phyloP scores from a whole-genome alignment of 2,113 vertebrate genomes.

The Ailuropoda melanoleuca region DNA sequence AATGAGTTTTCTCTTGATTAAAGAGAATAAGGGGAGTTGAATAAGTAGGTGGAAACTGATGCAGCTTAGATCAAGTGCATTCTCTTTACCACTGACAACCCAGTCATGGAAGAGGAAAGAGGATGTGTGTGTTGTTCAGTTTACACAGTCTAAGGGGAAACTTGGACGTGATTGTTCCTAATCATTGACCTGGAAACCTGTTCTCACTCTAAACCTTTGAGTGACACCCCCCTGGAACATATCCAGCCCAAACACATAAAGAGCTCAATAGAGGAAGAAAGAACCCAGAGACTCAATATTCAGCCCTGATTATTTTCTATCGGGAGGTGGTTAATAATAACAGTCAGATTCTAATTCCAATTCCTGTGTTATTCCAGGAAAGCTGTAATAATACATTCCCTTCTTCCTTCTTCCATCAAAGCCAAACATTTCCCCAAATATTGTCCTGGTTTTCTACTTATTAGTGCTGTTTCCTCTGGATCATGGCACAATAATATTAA shows the following conservation, averaged over 20 bases:
- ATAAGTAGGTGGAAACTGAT: conserved; percentile 11
- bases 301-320: conserved; percentile 40
- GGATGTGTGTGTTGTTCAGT: conserved; percentile 2
- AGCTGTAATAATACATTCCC: not conserved
- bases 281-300: not conserved
- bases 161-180: conserved; percentile 69
- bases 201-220: conserved; percentile 50
- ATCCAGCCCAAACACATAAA: conserved; percentile 66
- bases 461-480: conserved; percentile 11
- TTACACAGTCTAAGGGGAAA: conserved; percentile 24
- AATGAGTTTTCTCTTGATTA: conserved; percentile 7
- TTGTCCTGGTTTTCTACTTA: conserved; percentile 10
- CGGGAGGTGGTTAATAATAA: not conserved
- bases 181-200: conserved; percentile 76
- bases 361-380: conserved; percentile 2
- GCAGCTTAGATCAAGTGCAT: conserved; percentile 38
- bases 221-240: conserved; percentile 47
- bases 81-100: conserved; percentile 23
- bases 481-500: not conserved
- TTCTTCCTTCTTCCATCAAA: conserved; percentile 5
- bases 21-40: not conserved
- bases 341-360: not conserved
- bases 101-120: not conserved
- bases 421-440: not conserved
- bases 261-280: conserved; percentile 50